Conservation (phyloP, 2,113 vertebrate genomes). For the Alectura lathami region DNA sequence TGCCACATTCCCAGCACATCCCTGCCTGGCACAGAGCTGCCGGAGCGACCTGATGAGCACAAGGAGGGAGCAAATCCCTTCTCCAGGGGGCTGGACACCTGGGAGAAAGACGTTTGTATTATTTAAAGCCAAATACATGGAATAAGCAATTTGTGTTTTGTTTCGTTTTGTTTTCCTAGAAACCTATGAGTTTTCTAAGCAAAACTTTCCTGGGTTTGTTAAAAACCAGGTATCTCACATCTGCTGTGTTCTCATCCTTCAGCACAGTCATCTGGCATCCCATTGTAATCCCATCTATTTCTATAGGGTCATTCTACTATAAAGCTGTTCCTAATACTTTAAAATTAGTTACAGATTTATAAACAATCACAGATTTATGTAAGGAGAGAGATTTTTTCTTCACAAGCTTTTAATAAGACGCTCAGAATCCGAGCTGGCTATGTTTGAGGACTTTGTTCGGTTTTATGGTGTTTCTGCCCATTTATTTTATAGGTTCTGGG, state of each 20-base stretch:
- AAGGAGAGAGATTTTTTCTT: not conserved
- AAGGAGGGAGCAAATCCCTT: no score
- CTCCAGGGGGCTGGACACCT: not conserved
- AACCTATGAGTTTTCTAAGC: not conserved
- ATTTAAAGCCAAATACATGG: not conserved
- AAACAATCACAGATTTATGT: constrained; percentile 8
- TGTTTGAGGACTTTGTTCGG: not conserved
- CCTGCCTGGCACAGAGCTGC: not conserved
- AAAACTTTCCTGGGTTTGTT: not conserved
- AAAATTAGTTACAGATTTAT: constrained; percentile 5
- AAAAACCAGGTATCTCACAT: not conserved
- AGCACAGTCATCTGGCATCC: not conserved
- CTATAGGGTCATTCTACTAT: not conserved
- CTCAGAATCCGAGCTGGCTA: not conserved
- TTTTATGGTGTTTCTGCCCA: constrained; percentile 8
- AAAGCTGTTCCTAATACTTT: not conserved
- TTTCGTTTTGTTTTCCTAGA: not conserved
- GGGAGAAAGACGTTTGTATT: not conserved
- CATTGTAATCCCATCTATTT: not conserved
- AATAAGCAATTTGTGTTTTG: not conserved
- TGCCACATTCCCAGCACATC: not conserved
- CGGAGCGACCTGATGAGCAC: no score
- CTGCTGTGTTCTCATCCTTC: not conserved
- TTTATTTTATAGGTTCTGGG: constrained; percentile 35
- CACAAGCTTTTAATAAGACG: not conserved